phyloP scores from a whole-genome alignment of 2,113 vertebrate genomes.

The Genyomyrus donnyi region DNA sequence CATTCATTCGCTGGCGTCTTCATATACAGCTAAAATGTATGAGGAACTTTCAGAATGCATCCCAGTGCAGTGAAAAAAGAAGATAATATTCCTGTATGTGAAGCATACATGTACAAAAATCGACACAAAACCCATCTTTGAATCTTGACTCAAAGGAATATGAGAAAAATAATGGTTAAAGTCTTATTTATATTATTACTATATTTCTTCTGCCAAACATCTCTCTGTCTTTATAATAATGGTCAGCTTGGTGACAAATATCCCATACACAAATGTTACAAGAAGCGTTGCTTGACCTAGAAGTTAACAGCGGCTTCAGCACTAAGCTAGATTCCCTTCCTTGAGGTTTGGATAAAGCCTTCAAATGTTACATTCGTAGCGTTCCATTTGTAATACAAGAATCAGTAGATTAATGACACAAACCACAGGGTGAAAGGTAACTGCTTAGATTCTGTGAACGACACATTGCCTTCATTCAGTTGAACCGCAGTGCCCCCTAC shows the following conservation, averaged over 20 bases:
- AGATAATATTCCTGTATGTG: background rate
- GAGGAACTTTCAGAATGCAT: background rate
- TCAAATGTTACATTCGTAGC: background rate
- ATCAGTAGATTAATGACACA: background rate
- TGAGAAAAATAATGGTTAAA: background rate
- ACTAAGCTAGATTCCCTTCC: background rate
- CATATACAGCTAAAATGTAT: background rate
- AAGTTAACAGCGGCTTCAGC: background rate
- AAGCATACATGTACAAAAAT: background rate
- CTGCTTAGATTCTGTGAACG: background rate
- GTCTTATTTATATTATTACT: background rate
- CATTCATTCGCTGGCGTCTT: background rate
- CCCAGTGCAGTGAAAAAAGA: background rate
- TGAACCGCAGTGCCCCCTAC: background rate
- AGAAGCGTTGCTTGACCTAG: background rate
- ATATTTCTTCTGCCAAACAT: background rate
- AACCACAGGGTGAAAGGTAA: background rate
- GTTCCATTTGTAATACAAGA: background rate
- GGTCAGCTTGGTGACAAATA: background rate
- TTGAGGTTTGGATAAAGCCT: background rate
- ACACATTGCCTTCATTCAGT: background rate
- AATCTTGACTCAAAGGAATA: background rate
- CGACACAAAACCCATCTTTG: background rate
- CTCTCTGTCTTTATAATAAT: background rate
- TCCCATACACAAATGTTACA: background rate